phyloP scores from a whole-genome alignment of 2,888 invertebrate species.

The Acanthosepion pharaonis region DNA sequence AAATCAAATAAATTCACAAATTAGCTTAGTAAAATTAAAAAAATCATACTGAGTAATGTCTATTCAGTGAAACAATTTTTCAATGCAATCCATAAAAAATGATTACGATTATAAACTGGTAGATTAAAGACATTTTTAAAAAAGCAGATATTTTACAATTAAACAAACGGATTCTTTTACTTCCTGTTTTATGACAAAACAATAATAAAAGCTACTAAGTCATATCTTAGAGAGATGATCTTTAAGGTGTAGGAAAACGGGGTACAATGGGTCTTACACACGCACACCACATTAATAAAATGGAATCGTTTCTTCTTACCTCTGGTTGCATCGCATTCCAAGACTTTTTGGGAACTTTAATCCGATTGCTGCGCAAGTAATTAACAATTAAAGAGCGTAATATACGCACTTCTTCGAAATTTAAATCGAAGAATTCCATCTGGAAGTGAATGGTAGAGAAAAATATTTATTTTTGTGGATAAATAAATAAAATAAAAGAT shows the following conservation, averaged over 20 bases:
- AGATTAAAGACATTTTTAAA: too few relatives aligned
- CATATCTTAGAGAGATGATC: neutral
- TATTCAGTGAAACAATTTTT: too few relatives aligned
- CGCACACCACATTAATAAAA: neutral
- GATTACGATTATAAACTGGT: too few relatives aligned
- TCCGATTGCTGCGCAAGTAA: neutral
- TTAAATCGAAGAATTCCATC: conserved; percentile 46
- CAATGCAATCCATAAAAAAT: too few relatives aligned
- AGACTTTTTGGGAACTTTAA: conserved; percentile 45
- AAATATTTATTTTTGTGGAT: neutral
- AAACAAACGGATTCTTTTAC: too few relatives aligned
- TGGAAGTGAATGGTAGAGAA: neutral
- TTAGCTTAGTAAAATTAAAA: too few relatives aligned
- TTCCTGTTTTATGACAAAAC: too few relatives aligned
- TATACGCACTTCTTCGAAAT: conserved; percentile 35
- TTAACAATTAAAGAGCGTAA: neutral
- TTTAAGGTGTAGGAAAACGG: neutral
- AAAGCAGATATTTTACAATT: too few relatives aligned
- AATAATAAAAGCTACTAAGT: too few relatives aligned
- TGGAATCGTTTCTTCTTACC: conserved; percentile 25
- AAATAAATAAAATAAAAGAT: neutral
- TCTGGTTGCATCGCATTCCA: conserved; percentile 40
- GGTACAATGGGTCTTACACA: neutral
- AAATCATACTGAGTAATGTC: too few relatives aligned
- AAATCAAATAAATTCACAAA: too few relatives aligned